Evolutionary conservation across 2,888 invertebrate species (phyloP), one percentile per base, ranked within the genome.

Genomic region (Ophonus ardosiacus): DNA sequence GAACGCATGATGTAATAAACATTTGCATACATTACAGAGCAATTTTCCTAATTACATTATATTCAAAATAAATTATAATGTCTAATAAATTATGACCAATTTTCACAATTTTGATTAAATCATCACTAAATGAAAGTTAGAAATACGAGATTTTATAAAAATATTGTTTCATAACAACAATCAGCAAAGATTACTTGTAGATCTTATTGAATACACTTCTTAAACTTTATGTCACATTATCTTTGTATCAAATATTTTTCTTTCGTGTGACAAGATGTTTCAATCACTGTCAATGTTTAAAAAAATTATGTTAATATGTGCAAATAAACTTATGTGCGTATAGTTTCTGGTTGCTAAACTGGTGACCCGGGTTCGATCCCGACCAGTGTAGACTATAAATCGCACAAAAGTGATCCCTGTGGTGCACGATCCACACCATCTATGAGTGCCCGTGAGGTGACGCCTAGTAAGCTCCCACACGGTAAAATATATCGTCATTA

Each of bases 271-370:
- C 8, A 59, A n/a, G 59, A 15, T 61, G 40, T 18, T n/a, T 10
- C 51, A 74, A 40, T 56, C 38, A 79, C 79, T 79, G 79, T 61
- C 79, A 31, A n/a, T 17, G 15, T 79, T 79, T 61, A 17, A 38
- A 61, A 31, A 56, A 59, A 79, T 61, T 57, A 79, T 79, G 61
- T 40, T 31, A 31, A 31, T 31, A 31, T 4, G n/a, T n/a, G n/a
- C n/a, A n/a, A n/a, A n/a, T n/a, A n/a, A n/a, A n/a, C n/a, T n/a
- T n/a, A n/a, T n/a, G n/a, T n/a, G n/a, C n/a, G n/a, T n/a, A n/a
- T n/a, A n/a, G n/a, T n/a, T n/a, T n/a, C n/a, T n/a, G n/a, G n/a
- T n/a, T n/a, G n/a, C n/a, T n/a, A n/a, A n/a, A n/a, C n/a, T n/a
- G n/a, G n/a, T n/a, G n/a, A n/a, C n/a, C n/a, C n/a, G n/a, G n/a